phyloP scores from a whole-genome alignment of 2,797 vertebrate genomes.

The Notolabrus celidotus region DNA sequence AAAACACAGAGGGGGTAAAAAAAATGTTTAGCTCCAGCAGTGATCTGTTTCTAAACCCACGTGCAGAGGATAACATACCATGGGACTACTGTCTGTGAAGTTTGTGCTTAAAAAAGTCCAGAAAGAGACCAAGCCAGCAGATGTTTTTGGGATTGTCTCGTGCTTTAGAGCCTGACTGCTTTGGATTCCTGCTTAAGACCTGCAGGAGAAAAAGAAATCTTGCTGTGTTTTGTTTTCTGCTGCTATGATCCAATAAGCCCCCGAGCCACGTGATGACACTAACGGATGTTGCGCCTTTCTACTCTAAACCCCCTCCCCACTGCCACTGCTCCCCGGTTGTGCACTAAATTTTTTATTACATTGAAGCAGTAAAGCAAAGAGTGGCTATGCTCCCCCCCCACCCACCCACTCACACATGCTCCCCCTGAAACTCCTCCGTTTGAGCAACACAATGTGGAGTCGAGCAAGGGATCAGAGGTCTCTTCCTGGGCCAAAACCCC shows the following conservation, averaged over 20 bases:
- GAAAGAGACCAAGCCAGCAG: constrained; percentile 49
- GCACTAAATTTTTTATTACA: constrained; percentile 74
- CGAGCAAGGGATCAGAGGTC: constrained; percentile 80
- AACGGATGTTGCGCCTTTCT: constrained; percentile 53
- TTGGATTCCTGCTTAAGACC: constrained; percentile 48
- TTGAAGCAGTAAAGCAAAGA: constrained; percentile 66
- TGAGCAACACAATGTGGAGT: constrained; percentile 78
- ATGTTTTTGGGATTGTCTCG: constrained; percentile 54
- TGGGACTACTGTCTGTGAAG: constrained; percentile 54
- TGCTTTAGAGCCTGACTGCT: constrained; percentile 45
- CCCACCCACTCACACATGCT: constrained; percentile 8
- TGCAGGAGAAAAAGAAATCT: constrained; percentile 27
- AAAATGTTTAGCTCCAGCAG: constrained; percentile 36
- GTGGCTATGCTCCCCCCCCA: constrained; percentile 49
- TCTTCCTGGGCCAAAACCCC: constrained; percentile 78
- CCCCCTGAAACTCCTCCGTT: constrained; percentile 48
- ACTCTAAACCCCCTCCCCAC: background rate
- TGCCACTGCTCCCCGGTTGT: constrained; percentile 38
- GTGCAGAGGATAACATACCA: constrained; percentile 60
- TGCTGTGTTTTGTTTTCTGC: constrained; percentile 43
- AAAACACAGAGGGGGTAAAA: constrained; percentile 36
- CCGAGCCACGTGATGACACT: constrained; percentile 62
- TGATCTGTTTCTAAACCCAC: constrained; percentile 47
- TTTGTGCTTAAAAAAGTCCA: constrained; percentile 22
- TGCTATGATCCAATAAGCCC: constrained; percentile 64